phyloP scores from a whole-genome alignment of 2,888 invertebrate species.

The Mesorhabditis spiculigera region DNA sequence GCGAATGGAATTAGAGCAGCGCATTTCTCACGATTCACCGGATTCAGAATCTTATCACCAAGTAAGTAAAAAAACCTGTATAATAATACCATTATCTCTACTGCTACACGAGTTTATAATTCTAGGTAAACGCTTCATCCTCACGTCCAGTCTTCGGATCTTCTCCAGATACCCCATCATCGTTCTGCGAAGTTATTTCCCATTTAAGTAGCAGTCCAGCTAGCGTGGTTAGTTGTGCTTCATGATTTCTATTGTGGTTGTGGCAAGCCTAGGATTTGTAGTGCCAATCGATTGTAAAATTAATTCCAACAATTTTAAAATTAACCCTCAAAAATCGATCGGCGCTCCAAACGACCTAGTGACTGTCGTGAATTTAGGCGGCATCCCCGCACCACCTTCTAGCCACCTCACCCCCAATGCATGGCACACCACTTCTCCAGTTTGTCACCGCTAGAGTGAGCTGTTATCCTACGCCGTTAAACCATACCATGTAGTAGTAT shows the following conservation, averaged over 20 bases:
- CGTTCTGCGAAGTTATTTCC: slow-evolving; percentile 13
- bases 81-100: not conserved
- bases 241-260: not conserved
- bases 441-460: slow-evolving; percentile 1
- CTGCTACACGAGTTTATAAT: not conserved
- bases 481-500: too few species aligned
- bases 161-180: slow-evolving; percentile 11
- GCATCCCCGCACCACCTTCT: not conserved
- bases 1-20: not conserved
- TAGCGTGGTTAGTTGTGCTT: slow-evolving; percentile 6
- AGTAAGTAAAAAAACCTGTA: not conserved
- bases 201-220: slow-evolving; percentile 14
- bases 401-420: not conserved
- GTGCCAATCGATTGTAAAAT: too few species aligned
- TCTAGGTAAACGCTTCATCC: not conserved
- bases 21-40: not conserved
- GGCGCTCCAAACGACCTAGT: not conserved
- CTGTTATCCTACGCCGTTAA: not conserved
- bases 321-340: too few species aligned
- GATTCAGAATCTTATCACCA: not conserved
- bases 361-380: not conserved
- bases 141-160: not conserved
- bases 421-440: not conserved
- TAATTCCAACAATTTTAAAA: too few species aligned
- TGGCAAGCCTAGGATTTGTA: too few species aligned